These are phyloP conservation scores for Hippocampus guttulatus DNA, from an alignment of 2,113 vertebrate genomes.

Conservation along the genomic window DNA sequence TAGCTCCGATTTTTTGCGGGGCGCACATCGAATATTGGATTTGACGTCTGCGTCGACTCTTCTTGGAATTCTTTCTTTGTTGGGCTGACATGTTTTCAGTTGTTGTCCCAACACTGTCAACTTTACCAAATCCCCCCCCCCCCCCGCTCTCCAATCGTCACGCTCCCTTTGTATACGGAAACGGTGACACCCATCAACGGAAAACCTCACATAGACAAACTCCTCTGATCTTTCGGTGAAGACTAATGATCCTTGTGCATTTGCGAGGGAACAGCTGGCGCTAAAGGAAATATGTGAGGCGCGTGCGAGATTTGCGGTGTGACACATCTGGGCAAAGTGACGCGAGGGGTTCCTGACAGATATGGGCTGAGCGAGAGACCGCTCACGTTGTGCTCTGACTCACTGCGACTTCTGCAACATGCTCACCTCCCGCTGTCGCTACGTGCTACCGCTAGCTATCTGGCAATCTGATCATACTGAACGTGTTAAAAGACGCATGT, in stretches of 20 bases:
- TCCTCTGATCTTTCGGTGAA: constrained; percentile 9
- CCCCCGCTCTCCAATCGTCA: constrained; percentile 36
- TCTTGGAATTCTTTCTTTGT: constrained; percentile 8
- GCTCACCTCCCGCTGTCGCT: constrained; percentile 34
- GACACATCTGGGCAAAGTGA: constrained; percentile 57
- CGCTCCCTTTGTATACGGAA: constrained; percentile 20
- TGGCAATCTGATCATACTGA: constrained; percentile 35
- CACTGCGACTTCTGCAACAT: constrained; percentile 39
- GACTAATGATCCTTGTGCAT: constrained; percentile 5
- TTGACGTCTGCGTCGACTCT: neutral
- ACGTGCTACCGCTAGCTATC: constrained; percentile 34
- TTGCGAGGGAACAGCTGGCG: constrained; percentile 45
- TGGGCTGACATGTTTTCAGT: constrained; percentile 17
- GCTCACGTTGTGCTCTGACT: constrained; percentile 54
- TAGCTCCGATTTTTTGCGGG: neutral
- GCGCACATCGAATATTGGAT: neutral
- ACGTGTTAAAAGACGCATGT: constrained; percentile 10
- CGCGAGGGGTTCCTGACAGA: constrained; percentile 52
- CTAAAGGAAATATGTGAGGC: constrained; percentile 25
- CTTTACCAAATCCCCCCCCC: constrained; percentile 13
- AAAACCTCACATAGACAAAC: constrained; percentile 38
- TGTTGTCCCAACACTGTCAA: constrained; percentile 15
- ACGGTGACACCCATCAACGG: constrained; percentile 13
- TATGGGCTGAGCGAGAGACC: constrained; percentile 43
- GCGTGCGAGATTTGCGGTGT: constrained; percentile 30